Percentiles rank a stretch among this genome's conserved stretches.
Evolutionary conservation across 2,797 vertebrate genomes (phyloP).

Genomic region (Eospalax fontanierii): DNA sequence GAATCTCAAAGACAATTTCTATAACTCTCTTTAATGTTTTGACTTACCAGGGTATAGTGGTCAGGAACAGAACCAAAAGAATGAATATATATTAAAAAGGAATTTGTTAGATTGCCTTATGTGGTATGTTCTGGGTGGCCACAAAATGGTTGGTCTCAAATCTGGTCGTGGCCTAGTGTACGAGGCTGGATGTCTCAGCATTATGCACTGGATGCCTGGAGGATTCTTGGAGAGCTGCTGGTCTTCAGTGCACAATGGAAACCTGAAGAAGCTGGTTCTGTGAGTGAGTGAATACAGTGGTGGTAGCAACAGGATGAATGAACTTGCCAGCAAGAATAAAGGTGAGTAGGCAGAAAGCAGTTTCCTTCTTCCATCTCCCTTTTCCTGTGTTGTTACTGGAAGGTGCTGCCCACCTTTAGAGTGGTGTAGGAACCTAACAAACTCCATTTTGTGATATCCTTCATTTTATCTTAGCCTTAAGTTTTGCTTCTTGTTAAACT

Average conservation of each 20-base stretch:
- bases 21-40: background rate
- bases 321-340: background rate
- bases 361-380: background rate
- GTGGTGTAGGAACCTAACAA: too few relatives aligned
- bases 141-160: background rate
- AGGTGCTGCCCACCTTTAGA: too few relatives aligned
- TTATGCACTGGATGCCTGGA: background rate
- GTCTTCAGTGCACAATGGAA: background rate
- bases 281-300: background rate
- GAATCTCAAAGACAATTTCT: background rate
- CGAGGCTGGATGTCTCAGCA: background rate
- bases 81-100: background rate
- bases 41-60: too few relatives aligned
- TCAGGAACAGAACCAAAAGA: background rate
- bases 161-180: background rate
- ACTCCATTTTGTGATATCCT: too few relatives aligned
- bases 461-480: too few relatives aligned
- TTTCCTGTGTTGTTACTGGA: too few relatives aligned
- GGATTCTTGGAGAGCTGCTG: background rate
- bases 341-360: background rate
- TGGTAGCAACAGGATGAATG: background rate
- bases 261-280: background rate
- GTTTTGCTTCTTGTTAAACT: too few relatives aligned
- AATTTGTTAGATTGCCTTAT: background rate
- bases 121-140: background rate